These are phyloP conservation scores for Gymnocephalus cernua DNA, from an alignment of 2,113 vertebrate genomes.

Conservation along the genomic window DNA sequence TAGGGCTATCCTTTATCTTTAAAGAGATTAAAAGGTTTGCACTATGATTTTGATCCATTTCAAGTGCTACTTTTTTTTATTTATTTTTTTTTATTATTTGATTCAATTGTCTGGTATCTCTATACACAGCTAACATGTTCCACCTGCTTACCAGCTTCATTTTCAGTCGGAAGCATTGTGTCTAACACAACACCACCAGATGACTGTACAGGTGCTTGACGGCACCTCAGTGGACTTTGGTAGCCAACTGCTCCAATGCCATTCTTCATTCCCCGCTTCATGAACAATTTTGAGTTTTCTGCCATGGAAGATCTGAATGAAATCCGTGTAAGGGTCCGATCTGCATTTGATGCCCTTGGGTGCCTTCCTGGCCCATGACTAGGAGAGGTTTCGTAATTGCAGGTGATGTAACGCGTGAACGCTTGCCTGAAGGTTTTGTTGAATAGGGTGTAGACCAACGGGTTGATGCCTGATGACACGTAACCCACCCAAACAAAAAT, in stretches of 20 bases:
- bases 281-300: conserved; percentile 93
- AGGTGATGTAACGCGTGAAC: conserved; percentile 94
- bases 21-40: background rate
- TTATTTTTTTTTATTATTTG: background rate
- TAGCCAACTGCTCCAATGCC: conserved; percentile 89
- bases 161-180: conserved; percentile 89
- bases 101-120: background rate
- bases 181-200: conserved; percentile 87
- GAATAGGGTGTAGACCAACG: conserved; percentile 97
- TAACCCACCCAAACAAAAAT: conserved; percentile 99
- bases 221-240: conserved; percentile 88
- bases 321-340: conserved; percentile 83
- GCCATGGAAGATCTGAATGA: conserved; percentile 88
- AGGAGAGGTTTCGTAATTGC: conserved; percentile 86
- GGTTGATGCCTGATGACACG: conserved; percentile 96
- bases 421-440: conserved; percentile 97
- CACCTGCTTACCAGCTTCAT: conserved; percentile 87
- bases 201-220: conserved; percentile 82
- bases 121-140: conserved; percentile 92
- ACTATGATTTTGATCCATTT: conserved; percentile 11
- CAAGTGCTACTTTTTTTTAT: background rate
- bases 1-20: conserved; percentile 11
- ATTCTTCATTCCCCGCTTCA: conserved; percentile 90
- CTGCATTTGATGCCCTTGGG: conserved; percentile 71
- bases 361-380: conserved; percentile 56